Base-by-base conservation (phyloP, 2,888 invertebrate species). In the Dorcus parallelipipedus region DNA sequence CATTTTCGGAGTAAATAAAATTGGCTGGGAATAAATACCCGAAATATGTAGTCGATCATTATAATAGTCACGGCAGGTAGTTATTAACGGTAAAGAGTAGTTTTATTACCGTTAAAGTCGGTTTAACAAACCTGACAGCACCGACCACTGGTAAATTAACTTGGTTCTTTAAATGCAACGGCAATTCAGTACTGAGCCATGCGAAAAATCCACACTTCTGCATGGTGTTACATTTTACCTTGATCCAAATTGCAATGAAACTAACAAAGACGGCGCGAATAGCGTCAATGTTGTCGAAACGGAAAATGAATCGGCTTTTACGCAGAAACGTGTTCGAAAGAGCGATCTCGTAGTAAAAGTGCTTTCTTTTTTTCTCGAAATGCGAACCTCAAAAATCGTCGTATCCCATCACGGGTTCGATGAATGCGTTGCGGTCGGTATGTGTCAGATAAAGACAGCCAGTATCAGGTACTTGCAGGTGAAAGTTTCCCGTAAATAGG, bases 401-500 rank as follows among this genome's bases (percentile, higher is more conserved):
- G 38, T 56, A 51, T 56, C 56, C 51, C 50, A 51, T 50, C 49
- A 50, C 51, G 47, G 39, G 40, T 42, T 49, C 41, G 48, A 52
- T 45, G 41, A 47, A 42, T 47, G 45, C 47, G 42, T 9, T 38
- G 42, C 39, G 42, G 40, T 33, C 26, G 26, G 26, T 33, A 33
- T 33, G 26, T 33, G 26, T 26, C 26, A 42, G 39, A 53, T 56
- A 55, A 61, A 68, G 63, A 55, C 52, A 54, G 54, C 60, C 56
- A 54, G 52, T 54, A 61, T 49, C 53, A 56, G 39, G 52, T 54
- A 42, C 41, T 60, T 62, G 56, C 57, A 73, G 76, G 77, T 77
- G 78, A 78, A 78, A 78, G 78, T 77, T 70, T 69, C 68, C 66
- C 64, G 67, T 64, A 77, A 76, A 73, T 78, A 76, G 77, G 78